Evolutionary conservation across 2,888 invertebrate genomes (phyloP).

Genomic region (Brachyopa scutellaris): DNA sequence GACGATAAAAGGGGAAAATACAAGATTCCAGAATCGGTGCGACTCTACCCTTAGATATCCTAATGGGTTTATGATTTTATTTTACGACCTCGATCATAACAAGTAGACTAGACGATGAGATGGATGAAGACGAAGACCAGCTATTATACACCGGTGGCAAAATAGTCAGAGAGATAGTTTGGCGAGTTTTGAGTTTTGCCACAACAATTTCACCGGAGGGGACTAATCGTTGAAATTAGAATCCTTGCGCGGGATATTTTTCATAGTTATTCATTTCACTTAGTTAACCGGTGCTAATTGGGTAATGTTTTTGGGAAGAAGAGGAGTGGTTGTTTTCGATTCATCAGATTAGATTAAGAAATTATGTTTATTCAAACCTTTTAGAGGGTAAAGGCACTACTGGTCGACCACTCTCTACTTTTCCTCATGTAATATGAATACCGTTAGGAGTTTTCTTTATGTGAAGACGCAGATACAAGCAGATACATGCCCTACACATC

Average conservation of each 20-base stretch:
- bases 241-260: background rate
- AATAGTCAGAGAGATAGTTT: background rate
- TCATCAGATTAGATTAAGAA: too few species aligned
- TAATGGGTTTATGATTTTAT: constrained; percentile 69
- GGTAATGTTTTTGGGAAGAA: too few species aligned
- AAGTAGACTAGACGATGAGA: constrained; percentile 35
- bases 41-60: constrained; percentile 47
- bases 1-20: background rate
- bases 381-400: too few species aligned
- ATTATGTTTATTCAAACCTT: too few species aligned
- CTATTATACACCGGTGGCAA: background rate
- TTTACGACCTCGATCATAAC: constrained; percentile 22
- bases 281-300: background rate
- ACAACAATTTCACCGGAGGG: background rate
- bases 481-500: too few species aligned
- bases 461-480: too few species aligned
- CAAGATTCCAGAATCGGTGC: constrained; percentile 26
- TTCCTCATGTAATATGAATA: too few species aligned
- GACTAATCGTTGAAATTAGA: background rate
- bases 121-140: background rate
- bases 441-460: too few species aligned
- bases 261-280: background rate
- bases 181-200: background rate
- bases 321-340: too few species aligned
- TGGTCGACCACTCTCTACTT: too few species aligned